A percentile compares a stretch with the other conserved stretches of the same genome.
Evolutionary conservation across 2,797 vertebrate species (phyloP).

Genomic region (Acipenser oxyrinchus): DNA sequence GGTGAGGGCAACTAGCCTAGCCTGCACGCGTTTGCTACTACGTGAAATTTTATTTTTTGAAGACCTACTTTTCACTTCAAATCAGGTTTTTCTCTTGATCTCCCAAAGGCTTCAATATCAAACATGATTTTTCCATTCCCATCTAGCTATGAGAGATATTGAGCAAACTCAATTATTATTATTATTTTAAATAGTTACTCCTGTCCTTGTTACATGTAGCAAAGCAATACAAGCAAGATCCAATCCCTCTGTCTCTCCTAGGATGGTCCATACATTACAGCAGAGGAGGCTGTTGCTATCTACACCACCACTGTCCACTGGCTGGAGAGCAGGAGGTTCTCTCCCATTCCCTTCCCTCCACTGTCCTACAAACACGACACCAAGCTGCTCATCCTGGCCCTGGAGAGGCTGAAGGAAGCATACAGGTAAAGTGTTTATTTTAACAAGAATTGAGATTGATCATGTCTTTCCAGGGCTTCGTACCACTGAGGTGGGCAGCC

Average conservation of each 20-base stretch:
- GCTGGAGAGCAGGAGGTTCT: constrained; percentile 94
- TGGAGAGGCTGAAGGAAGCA: constrained; percentile 96
- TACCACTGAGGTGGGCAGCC: too few species aligned
- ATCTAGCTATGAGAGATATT: neutral
- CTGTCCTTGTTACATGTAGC: neutral
- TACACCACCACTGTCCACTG: constrained; percentile 86
- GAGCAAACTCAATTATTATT: neutral
- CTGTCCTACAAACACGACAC: constrained; percentile 98
- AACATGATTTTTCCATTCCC: too few species aligned
- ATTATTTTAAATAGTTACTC: neutral
- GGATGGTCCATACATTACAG: constrained; percentile 98
- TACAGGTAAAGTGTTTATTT: constrained; percentile 71
- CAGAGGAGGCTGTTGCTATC: constrained; percentile 94
- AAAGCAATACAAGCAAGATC: neutral
- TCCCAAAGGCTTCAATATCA: too few species aligned
- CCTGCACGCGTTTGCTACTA: too few species aligned
- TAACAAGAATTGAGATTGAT: too few species aligned
- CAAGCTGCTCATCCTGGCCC: constrained; percentile 90
- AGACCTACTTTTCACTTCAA: too few species aligned
- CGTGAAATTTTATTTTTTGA: too few species aligned
- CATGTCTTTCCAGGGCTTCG: too few species aligned
- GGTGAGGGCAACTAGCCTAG: constrained; percentile 42
- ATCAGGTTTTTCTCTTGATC: too few species aligned
- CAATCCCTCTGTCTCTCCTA: constrained; percentile 33
- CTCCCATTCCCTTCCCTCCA: constrained; percentile 92